Conservation (phyloP, 2,113 vertebrate species). For the Syrrhaptes paradoxus region DNA sequence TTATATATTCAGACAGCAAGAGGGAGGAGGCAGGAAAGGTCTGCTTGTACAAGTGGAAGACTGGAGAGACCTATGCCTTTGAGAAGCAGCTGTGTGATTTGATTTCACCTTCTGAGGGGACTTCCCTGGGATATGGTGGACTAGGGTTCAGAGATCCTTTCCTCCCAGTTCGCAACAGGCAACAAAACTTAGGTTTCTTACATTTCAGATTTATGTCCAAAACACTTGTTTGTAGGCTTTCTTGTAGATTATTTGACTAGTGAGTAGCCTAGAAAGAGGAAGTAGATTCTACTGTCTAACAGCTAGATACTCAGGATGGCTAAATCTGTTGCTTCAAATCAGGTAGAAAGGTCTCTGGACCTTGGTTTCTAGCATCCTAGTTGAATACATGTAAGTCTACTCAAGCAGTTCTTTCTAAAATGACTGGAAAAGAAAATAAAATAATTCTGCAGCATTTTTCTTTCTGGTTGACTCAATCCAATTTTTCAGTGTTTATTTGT, state of each 20-base stretch:
- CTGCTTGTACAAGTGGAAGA: background rate
- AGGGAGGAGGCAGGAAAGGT: background rate
- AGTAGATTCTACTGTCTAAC: background rate
- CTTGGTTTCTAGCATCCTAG: background rate
- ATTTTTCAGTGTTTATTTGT: background rate
- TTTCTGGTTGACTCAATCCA: background rate
- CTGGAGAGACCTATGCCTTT: background rate
- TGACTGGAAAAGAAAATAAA: background rate
- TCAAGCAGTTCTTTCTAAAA: background rate
- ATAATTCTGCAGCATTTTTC: background rate
- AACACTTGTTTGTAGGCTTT: background rate
- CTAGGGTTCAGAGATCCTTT: background rate
- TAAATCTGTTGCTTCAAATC: background rate
- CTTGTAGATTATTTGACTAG: background rate
- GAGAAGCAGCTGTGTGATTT: conserved; percentile 3
- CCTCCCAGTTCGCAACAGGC: background rate
- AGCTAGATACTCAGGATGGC: background rate
- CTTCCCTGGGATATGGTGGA: background rate
- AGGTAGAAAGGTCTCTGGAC: background rate
- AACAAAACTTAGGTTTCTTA: background rate
- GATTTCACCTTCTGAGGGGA: background rate
- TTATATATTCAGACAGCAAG: background rate
- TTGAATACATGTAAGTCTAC: background rate
- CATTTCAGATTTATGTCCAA: background rate
- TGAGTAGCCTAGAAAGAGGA: background rate